Percentiles rank a stretch among this genome's conserved stretches.
Evolutionary conservation across 2,888 invertebrate species (phyloP).

Genomic region (Ennomos quercinarius): DNA sequence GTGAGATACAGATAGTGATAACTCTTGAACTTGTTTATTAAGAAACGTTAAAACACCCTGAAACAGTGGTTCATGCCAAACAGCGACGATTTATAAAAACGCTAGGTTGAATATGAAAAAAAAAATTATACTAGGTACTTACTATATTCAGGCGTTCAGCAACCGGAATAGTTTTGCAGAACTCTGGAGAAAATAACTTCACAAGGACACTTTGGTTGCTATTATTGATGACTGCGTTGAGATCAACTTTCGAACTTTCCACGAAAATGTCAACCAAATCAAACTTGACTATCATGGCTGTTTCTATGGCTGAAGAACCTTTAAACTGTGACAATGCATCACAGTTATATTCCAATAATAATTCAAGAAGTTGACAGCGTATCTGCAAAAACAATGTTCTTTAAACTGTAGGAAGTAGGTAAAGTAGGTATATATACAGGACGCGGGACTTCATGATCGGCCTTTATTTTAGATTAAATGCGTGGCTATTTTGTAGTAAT

Average conservation of each 20-base stretch:
- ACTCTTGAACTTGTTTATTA: too few relatives aligned
- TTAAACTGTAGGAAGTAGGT: neutral
- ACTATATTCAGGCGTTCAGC: constrained; percentile 61
- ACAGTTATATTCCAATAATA: constrained; percentile 65
- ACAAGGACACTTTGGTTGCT: constrained; percentile 63
- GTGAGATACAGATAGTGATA: too few relatives aligned
- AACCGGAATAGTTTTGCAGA: constrained; percentile 53
- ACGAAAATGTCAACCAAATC: constrained; percentile 62
- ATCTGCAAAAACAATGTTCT: constrained; percentile 50
- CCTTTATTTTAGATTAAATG: too few relatives aligned
- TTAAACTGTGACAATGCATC: constrained; percentile 56
- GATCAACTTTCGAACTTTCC: constrained; percentile 56
- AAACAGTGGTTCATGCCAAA: too few relatives aligned
- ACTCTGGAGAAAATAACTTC: constrained; percentile 65
- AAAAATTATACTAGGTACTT: constrained; percentile 14
- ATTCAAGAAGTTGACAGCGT: constrained; percentile 52
- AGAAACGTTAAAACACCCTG: too few relatives aligned
- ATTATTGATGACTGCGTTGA: constrained; percentile 67
- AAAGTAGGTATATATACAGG: too few relatives aligned
- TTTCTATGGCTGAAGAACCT: constrained; percentile 64
- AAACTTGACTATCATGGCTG: constrained; percentile 56
- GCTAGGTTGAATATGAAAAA: too few relatives aligned
- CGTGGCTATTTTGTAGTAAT: too few relatives aligned
- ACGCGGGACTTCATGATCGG: too few relatives aligned
- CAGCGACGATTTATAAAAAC: too few relatives aligned